phyloP scores from a whole-genome alignment of 2,113 vertebrate genomes.

The Thunnus maccoyii region DNA sequence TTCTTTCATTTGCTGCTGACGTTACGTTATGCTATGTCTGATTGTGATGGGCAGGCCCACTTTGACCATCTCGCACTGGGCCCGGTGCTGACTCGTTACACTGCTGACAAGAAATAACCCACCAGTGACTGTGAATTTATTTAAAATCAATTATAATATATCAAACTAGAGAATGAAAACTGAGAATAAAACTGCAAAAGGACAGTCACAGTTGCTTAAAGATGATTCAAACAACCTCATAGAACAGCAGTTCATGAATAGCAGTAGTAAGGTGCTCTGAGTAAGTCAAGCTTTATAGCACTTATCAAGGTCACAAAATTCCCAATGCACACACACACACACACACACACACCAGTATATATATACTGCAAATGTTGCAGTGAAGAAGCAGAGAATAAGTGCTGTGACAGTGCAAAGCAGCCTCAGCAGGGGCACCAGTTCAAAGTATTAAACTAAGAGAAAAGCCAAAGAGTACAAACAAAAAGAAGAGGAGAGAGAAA shows the following conservation, averaged over 20 bases:
- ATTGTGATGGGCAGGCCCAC: too few relatives aligned
- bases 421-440: neutral
- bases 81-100: too few relatives aligned
- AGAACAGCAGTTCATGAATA: neutral
- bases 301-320: constrained; percentile 9
- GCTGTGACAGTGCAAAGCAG: neutral
- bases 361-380: neutral
- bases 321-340: neutral
- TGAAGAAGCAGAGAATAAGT: neutral
- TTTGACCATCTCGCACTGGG: too few relatives aligned
- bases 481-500: neutral
- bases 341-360: too few relatives aligned
- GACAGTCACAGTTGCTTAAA: neutral
- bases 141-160: neutral
- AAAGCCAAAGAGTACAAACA: neutral
- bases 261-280: neutral
- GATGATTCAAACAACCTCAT: neutral
- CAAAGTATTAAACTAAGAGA: neutral
- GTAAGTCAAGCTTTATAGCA: neutral
- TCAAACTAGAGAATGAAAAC: constrained; percentile 7
- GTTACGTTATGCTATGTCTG: too few relatives aligned
- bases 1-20: too few relatives aligned
- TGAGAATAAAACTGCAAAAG: constrained; percentile 4
- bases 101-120: too few relatives aligned
- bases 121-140: neutral